Base-by-base conservation (phyloP, 2,888 invertebrate species). In the Tyria jacobaeae region DNA sequence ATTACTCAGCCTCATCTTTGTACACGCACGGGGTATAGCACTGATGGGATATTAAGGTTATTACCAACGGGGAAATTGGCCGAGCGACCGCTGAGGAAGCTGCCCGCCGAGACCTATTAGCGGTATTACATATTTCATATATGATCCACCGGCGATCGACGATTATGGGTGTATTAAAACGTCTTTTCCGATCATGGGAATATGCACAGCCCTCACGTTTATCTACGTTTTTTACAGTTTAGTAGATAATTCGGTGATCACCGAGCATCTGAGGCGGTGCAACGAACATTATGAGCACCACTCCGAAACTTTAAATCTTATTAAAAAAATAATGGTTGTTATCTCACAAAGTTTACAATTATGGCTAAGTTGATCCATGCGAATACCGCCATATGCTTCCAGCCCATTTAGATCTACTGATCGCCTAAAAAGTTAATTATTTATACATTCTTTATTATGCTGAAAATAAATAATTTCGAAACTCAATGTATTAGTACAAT, bases 31-130 rank as follows among this genome's bases (percentile, higher is more conserved):
- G 83, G 80, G 86, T 87, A 86, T 81, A 86, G 84, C 87, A 85
- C 84, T 88, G 89, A 90, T 89, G 91, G 91, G 88, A 88, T 90
- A 92, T 93, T 93, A 93, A 89, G 86, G 91, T 88, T 91, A 93
- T 93, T 92, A 93, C 88, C 81, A 87, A 87, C 85, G 88, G 90
- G 86, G 70, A 93, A 92, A 92, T 92, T 92, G 92, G 88, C 86
- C 86, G 81, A 86, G 85, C 91, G 89, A 92, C 93, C 93, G 93
- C 93, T 93, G 91, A 94, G 92, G 93, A 90, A 94, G 93, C 93
- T 91, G 86, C 89, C 88, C 88, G 83, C 88, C 85, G 82, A 88
- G 84, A 86, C 89, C 90, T 92, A 92, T 92, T 92, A 91, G 90
- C 88, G 89, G 89, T 87, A 91, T 90, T 91, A 91, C 91, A 91